A percentile compares a stretch with the other conserved stretches of the same genome.
These are phyloP conservation scores for Plemyria rubiginata DNA, from an alignment of 2,888 invertebrate species.

Conservation along the genomic window DNA sequence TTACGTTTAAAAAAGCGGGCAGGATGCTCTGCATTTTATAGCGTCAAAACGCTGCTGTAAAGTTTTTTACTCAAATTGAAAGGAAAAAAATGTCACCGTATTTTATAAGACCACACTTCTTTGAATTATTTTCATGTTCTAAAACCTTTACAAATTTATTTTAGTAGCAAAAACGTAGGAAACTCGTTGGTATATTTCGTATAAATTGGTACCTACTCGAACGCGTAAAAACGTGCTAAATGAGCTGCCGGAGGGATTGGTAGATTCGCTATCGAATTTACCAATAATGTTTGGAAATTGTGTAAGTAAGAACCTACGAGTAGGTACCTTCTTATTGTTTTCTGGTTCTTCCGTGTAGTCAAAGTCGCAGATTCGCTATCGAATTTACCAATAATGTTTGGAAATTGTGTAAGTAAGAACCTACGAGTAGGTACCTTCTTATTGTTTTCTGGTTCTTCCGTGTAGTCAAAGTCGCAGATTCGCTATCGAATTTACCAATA, in stretches of 20 bases:
- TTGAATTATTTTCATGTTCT: background rate
- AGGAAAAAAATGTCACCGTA: background rate
- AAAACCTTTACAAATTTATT: background rate
- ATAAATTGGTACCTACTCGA: slow-evolving; percentile 15
- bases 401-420: background rate
- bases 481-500: slow-evolving; percentile 17
- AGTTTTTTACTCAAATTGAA: background rate
- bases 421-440: too few species aligned
- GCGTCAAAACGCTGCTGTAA: background rate
- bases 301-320: too few species aligned
- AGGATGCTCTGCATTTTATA: background rate
- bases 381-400: slow-evolving; percentile 15
- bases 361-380: slow-evolving; percentile 16
- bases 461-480: too few species aligned
- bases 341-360: too few species aligned
- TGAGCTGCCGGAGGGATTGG: slow-evolving; percentile 18
- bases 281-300: slow-evolving; percentile 8
- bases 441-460: too few species aligned
- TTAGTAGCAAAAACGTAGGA: background rate
- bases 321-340: too few species aligned
- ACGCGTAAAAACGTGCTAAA: slow-evolving; percentile 22
- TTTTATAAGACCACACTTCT: background rate
- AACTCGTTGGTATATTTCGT: background rate
- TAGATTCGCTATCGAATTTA: slow-evolving; percentile 17
- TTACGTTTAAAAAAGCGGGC: background rate